A percentile compares a stretch with the other conserved stretches of the same genome.
These are phyloP conservation scores for Galerucella calmariensis DNA, from an alignment of 2,888 invertebrate genomes.

Conservation along the genomic window DNA sequence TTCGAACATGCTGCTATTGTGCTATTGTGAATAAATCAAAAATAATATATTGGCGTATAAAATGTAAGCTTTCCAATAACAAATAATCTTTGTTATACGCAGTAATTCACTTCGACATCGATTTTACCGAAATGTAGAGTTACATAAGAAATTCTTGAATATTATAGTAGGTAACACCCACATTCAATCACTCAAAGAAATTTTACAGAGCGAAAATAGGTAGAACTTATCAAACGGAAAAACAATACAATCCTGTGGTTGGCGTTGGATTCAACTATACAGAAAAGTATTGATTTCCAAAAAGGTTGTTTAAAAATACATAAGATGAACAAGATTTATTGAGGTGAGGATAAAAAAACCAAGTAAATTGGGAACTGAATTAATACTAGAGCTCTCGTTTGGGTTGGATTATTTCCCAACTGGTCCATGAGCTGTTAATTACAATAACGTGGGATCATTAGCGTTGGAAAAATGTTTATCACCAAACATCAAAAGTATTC, in stretches of 20 bases:
- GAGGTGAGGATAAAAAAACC: neutral
- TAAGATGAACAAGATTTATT: neutral
- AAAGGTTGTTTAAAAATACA: neutral
- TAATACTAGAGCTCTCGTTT: neutral
- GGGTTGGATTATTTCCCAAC: too few species aligned
- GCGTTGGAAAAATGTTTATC: too few species aligned
- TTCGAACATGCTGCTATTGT: too few species aligned
- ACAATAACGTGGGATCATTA: too few species aligned
- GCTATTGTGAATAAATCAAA: too few species aligned
- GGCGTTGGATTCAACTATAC: neutral
- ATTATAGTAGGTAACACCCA: neutral
- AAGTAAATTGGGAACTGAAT: neutral
- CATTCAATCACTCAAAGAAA: neutral
- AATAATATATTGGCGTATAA: too few species aligned
- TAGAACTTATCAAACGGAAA: neutral
- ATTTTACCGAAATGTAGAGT: neutral
- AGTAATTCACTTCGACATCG: neutral
- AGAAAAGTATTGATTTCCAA: neutral
- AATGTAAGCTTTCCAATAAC: too few species aligned
- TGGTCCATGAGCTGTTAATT: too few species aligned
- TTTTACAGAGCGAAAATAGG: neutral
- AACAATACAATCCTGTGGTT: neutral
- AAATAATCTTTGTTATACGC: neutral
- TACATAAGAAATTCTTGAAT: neutral
- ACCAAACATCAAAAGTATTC: too few species aligned